Evolutionary conservation across 2,113 vertebrate species (phyloP).

Genomic region (Setophaga petechia): DNA sequence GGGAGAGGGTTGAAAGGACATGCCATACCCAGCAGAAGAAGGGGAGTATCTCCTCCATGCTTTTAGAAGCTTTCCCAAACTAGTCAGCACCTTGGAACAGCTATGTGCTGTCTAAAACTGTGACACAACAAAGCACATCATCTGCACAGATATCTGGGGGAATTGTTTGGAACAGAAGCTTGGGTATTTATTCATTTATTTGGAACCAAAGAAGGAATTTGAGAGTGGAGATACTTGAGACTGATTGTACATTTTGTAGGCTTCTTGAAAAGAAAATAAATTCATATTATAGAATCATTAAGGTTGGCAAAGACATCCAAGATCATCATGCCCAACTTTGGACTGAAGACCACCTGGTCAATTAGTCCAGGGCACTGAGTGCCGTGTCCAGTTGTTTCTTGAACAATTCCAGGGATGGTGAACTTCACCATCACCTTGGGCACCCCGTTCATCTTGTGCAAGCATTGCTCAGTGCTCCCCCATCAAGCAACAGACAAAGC

Average conservation of each 20-base stretch:
- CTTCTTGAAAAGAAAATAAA: neutral
- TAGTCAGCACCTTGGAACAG: neutral
- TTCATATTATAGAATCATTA: neutral
- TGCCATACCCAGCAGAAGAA: neutral
- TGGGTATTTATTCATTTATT: neutral
- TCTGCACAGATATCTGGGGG: neutral
- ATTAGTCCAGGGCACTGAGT: neutral
- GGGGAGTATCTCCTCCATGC: neutral
- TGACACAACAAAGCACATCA: neutral
- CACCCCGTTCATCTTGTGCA: rapidly evolving
- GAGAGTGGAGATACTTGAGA: neutral
- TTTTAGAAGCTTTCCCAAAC: neutral
- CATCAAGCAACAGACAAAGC: neutral
- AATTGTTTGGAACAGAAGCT: neutral
- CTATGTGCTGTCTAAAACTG: neutral
- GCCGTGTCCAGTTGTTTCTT: neutral
- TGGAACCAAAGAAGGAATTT: neutral
- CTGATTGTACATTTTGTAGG: neutral
- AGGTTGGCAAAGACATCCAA: neutral
- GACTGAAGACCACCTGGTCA: neutral
- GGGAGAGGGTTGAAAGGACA: rapidly evolving
- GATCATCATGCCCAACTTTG: neutral
- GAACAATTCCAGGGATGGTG: neutral
- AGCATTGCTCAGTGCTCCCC: neutral
- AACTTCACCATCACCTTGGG: neutral